Evolutionary conservation across 2,113 vertebrate species (phyloP).

Genomic region (Puffinus mauretanicus): DNA sequence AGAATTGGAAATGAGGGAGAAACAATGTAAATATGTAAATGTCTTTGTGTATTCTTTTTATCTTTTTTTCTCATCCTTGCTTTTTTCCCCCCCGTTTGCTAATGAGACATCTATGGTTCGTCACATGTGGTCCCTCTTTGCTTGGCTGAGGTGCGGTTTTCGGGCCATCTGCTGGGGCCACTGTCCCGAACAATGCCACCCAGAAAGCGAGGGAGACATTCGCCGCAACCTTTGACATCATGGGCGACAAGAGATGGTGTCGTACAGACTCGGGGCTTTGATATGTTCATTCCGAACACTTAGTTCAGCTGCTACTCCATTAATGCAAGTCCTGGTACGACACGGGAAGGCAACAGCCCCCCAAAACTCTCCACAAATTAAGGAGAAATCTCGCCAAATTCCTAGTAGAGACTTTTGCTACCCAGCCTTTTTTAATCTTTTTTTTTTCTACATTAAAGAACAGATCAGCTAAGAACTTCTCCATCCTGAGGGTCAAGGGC

Average conservation of each 20-base stretch:
- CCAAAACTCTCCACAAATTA: not conserved
- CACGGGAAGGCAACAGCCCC: not conserved
- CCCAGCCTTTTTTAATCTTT: not conserved
- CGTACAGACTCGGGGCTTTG: constrained; percentile 13
- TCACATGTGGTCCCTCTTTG: constrained; percentile 73
- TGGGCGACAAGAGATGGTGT: constrained; percentile 15
- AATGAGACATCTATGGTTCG: constrained; percentile 73
- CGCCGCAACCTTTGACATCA: constrained; percentile 75
- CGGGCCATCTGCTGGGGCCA: constrained; percentile 81
- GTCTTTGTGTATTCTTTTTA: constrained; percentile 80
- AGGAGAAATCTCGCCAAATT: not conserved
- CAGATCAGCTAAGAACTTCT: not conserved
- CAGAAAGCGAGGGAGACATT: constrained; percentile 63
- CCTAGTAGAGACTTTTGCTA: not conserved
- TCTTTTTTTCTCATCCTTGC: constrained; percentile 70
- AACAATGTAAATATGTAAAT: constrained; percentile 85
- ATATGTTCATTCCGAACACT: not conserved
- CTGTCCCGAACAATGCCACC: constrained; percentile 71
- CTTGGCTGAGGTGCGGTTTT: constrained; percentile 63
- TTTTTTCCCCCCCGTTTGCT: constrained; percentile 59
- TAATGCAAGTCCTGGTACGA: not conserved
- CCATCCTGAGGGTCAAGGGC: not conserved
- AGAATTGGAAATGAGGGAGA: constrained; percentile 75
- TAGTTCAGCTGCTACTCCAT: constrained; percentile 65
- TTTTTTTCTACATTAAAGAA: not conserved